These are phyloP conservation scores for Flexamia atlantica DNA, from an alignment of 2,888 invertebrate genomes.

Conservation along the genomic window DNA sequence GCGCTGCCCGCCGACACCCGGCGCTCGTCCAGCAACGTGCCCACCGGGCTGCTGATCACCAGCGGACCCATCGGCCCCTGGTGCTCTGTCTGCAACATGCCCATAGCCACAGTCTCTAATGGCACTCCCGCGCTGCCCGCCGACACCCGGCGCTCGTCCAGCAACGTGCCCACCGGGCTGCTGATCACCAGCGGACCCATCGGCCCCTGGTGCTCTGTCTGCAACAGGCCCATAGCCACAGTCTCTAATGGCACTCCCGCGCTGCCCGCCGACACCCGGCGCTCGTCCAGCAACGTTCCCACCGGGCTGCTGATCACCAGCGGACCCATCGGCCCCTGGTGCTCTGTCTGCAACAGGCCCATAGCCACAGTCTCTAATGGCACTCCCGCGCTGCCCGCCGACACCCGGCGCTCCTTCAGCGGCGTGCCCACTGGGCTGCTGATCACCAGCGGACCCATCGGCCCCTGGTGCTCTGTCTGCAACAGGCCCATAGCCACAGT, in stretches of 20 bases:
- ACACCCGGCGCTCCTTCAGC: constrained; percentile 69
- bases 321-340: constrained; percentile 64
- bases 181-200: constrained; percentile 64
- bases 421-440: constrained; percentile 68
- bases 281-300: constrained; percentile 69
- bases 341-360: constrained; percentile 64
- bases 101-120: constrained; percentile 68
- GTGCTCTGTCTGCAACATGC: constrained; percentile 73
- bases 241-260: constrained; percentile 66
- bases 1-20: constrained; percentile 74
- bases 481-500: constrained; percentile 59
- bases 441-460: constrained; percentile 64
- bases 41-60: constrained; percentile 73
- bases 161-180: constrained; percentile 68
- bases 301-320: constrained; percentile 67
- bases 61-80: constrained; percentile 72
- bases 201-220: constrained; percentile 66
- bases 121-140: constrained; percentile 69
- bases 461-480: constrained; percentile 66
- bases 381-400: constrained; percentile 69
- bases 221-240: constrained; percentile 58
- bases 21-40: constrained; percentile 73
- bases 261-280: constrained; percentile 69
- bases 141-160: constrained; percentile 69
- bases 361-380: constrained; percentile 63